phyloP scores from a whole-genome alignment of 2,113 vertebrate species.

The Antechinus stuartii region DNA sequence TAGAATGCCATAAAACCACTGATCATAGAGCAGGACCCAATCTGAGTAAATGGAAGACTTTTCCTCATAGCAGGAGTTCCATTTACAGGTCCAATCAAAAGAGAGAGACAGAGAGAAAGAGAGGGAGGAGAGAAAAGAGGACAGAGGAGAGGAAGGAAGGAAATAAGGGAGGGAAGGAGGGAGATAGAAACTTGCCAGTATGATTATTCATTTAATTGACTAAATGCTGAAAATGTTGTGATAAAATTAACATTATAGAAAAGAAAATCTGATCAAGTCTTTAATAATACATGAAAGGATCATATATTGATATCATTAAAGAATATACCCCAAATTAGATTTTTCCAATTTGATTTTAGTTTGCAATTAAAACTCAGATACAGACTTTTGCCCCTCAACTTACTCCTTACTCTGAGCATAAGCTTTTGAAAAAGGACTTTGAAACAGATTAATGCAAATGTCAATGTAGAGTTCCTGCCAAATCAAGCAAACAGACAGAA shows the following conservation, averaged over 20 bases:
- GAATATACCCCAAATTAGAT: conserved; percentile 16
- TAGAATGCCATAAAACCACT: background rate
- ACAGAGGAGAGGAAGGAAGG: too few relatives aligned
- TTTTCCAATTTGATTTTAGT: conserved; percentile 58
- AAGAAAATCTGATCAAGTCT: conserved; percentile 29
- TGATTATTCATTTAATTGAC: background rate
- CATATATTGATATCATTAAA: background rate
- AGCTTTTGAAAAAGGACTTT: background rate
- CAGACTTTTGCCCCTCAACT: background rate
- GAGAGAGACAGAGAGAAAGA: too few relatives aligned
- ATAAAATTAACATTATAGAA: conserved; percentile 39
- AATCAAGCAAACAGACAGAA: conserved; percentile 40
- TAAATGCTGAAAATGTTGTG: conserved; percentile 33
- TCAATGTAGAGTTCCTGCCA: conserved; percentile 29
- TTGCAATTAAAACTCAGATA: conserved; percentile 60
- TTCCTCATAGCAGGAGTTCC: background rate
- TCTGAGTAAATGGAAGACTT: background rate
- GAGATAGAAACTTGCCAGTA: background rate
- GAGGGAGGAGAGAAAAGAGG: too few relatives aligned
- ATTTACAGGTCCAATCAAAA: background rate
- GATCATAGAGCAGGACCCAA: background rate
- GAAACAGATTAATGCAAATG: background rate
- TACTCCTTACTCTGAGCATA: conserved; percentile 3
- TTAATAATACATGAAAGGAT: conserved; percentile 20
- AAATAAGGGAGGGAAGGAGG: too few relatives aligned